phyloP scores from a whole-genome alignment of 2,888 invertebrate species.

The Muschampia plurimacula region DNA sequence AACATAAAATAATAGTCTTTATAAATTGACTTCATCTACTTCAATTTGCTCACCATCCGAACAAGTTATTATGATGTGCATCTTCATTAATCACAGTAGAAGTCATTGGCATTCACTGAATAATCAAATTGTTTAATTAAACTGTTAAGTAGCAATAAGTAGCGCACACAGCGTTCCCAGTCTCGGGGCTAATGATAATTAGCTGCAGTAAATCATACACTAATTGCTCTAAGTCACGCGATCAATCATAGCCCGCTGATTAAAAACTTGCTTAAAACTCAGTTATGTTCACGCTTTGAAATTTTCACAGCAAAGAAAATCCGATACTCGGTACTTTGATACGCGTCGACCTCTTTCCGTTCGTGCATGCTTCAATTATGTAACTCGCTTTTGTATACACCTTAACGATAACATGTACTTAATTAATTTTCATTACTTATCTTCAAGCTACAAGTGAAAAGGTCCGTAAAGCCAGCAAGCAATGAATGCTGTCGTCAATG shows the following conservation, averaged over 20 bases:
- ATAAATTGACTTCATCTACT: too few species aligned
- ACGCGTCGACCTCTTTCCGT: constrained; percentile 28
- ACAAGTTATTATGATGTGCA: neutral
- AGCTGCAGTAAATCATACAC: constrained; percentile 47
- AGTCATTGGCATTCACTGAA: constrained; percentile 34
- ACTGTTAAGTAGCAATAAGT: constrained; percentile 2
- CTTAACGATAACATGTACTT: neutral
- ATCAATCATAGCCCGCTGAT: constrained; percentile 39
- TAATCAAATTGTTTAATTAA: constrained; percentile 33
- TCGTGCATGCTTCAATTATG: constrained; percentile 29
- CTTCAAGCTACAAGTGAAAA: neutral
- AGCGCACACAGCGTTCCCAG: constrained; percentile 22
- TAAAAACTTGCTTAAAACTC: constrained; percentile 32
- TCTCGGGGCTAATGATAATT: constrained; percentile 40
- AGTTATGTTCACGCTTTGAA: constrained; percentile 32
- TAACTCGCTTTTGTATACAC: constrained; percentile 1
- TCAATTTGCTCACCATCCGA: too few species aligned
- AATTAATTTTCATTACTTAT: constrained; percentile 21
- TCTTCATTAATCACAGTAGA: constrained; percentile 15
- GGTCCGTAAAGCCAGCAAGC: neutral
- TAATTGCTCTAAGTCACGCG: constrained; percentile 47
- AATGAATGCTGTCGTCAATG: constrained; percentile 16
- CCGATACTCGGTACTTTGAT: constrained; percentile 16
- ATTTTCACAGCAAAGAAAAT: constrained; percentile 29
- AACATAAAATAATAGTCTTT: too few species aligned